Conservation (phyloP, 2,888 invertebrate genomes). For the Aspidiotus destructor region DNA sequence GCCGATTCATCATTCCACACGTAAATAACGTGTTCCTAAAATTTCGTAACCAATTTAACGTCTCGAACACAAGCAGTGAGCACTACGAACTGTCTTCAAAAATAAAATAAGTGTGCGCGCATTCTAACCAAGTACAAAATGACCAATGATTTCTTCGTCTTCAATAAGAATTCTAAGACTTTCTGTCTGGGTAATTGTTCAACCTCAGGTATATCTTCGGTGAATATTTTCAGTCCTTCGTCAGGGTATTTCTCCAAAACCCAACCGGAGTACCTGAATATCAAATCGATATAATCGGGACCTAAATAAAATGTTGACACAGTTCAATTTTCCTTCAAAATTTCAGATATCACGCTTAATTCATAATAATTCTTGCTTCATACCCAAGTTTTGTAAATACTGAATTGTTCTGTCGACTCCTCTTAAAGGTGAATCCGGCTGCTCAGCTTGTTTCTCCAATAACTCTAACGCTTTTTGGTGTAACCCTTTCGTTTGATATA, state of each 20-base stretch:
- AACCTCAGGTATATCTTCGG: conserved; percentile 76
- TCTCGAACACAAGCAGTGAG: not conserved
- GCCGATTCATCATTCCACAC: conserved; percentile 79
- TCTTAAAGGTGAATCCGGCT: conserved; percentile 64
- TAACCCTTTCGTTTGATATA: conserved; percentile 88
- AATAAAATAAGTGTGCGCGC: not conserved
- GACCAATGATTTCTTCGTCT: conserved; percentile 67
- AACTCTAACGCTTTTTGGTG: conserved; percentile 86
- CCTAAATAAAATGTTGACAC: conserved; percentile 44
- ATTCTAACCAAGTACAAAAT: conserved; percentile 71
- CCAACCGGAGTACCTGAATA: conserved; percentile 91
- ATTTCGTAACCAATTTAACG: conserved; percentile 20
- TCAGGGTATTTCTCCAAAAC: conserved; percentile 75
- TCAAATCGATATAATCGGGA: conserved; percentile 68
- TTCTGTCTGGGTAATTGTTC: conserved; percentile 79
- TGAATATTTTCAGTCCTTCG: conserved; percentile 82
- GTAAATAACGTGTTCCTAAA: conserved; percentile 77
- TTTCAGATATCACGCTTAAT: not conserved
- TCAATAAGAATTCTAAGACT: conserved; percentile 78
- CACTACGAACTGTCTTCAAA: not conserved
- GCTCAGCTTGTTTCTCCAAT: conserved; percentile 63
- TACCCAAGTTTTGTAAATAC: conserved; percentile 82
- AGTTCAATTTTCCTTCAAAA: not conserved
- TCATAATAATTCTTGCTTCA: too few relatives aligned
- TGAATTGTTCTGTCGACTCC: conserved; percentile 76